phyloP scores from a whole-genome alignment of 2,797 vertebrate genomes.

The Bothrops alternatus region DNA sequence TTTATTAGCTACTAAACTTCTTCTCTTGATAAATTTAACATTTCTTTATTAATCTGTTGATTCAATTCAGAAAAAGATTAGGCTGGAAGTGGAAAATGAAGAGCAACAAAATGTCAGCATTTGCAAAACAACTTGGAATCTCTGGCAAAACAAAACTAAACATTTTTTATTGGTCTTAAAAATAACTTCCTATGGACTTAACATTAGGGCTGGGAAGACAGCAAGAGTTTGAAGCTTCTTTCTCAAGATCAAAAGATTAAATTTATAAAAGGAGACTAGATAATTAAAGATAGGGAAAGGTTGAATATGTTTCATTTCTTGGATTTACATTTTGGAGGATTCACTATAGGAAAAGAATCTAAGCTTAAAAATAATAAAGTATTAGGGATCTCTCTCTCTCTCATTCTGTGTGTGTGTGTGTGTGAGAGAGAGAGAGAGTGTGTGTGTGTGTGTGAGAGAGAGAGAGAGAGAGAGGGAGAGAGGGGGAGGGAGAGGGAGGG shows the following conservation, averaged over 20 bases:
- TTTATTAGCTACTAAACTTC: background rate
- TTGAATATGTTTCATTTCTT: background rate
- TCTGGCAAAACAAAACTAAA: background rate
- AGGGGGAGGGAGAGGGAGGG: too few relatives aligned
- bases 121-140: background rate
- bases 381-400: too few relatives aligned
- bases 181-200: background rate
- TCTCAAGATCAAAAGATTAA: background rate
- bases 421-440: too few relatives aligned
- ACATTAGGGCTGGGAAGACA: background rate
- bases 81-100: background rate
- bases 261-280: background rate
- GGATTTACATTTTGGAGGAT: background rate
- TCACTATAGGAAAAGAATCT: background rate
- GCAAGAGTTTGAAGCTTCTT: background rate
- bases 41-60: conserved; percentile 1
- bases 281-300: background rate
- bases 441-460: background rate
- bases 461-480: too few relatives aligned
- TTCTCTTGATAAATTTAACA: background rate
- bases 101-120: background rate
- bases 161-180: background rate
- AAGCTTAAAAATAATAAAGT: background rate
- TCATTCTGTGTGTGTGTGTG: too few relatives aligned
- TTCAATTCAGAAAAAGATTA: background rate